These are phyloP conservation scores for Helicoverpa assulta DNA, from an alignment of 2,888 invertebrate genomes.

Conservation along the genomic window DNA sequence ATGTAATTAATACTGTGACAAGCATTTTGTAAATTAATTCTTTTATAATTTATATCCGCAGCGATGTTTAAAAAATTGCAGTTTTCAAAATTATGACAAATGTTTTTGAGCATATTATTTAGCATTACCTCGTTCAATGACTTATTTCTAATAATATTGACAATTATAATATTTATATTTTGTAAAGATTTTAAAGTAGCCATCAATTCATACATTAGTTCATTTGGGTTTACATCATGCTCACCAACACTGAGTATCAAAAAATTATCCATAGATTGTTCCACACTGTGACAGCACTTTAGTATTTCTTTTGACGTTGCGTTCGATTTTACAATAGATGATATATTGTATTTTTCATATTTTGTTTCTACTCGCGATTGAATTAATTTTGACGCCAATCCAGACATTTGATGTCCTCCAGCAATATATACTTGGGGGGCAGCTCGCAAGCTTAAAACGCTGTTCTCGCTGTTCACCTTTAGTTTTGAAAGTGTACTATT, in stretches of 20 bases:
- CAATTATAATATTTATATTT: constrained; percentile 7
- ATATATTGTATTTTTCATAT: constrained; percentile 5
- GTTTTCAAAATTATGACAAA: constrained; percentile 11
- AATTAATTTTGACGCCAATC: constrained; percentile 9
- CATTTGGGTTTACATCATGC: constrained; percentile 1
- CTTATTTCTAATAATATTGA: constrained; percentile 4
- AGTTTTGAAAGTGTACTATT: constrained; percentile 1
- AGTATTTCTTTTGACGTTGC: constrained; percentile 1
- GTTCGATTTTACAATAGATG: neutral
- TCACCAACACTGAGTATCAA: constrained; percentile 6
- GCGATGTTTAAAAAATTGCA: constrained; percentile 8
- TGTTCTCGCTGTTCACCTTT: constrained; percentile 5
- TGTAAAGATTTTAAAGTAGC: constrained; percentile 1
- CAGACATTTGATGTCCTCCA: constrained; percentile 5
- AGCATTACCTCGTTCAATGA: constrained; percentile 3
- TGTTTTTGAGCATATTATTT: constrained; percentile 6
- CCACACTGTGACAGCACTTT: constrained; percentile 2
- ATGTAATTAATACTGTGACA: constrained; percentile 3
- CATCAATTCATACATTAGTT: constrained; percentile 6
- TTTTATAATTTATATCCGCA: neutral
- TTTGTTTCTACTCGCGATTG: neutral
- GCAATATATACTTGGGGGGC: neutral
- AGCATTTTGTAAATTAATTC: constrained; percentile 1
- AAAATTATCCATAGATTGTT: constrained; percentile 5
- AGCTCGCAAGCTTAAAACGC: constrained; percentile 2